Evolutionary conservation across 1,140 invertebrate species (phyloP).

Genomic region (Drosophila sucinea): DNA sequence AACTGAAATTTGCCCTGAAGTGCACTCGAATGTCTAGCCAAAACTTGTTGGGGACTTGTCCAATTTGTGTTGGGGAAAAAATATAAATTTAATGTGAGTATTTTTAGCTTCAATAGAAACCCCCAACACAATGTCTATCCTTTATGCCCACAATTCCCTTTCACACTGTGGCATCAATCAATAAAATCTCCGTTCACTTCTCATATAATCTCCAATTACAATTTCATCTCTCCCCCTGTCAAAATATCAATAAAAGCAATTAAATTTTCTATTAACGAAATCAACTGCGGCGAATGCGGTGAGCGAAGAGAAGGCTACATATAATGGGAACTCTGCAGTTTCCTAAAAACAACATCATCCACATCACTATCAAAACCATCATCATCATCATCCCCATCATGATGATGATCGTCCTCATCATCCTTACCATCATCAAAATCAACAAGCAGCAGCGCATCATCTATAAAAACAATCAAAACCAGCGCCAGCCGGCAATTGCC

Average conservation of each 20-base stretch:
- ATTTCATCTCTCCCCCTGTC: constrained; percentile 25
- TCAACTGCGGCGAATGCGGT: constrained; percentile 58
- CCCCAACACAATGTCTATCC: neutral
- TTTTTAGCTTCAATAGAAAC: neutral
- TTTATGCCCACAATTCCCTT: neutral
- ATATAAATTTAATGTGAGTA: too few species aligned
- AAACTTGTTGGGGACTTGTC: too few species aligned
- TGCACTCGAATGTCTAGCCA: too few species aligned
- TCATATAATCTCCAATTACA: constrained; percentile 47
- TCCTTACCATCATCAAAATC: constrained; percentile 52
- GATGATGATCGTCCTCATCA: constrained; percentile 24
- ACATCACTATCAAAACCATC: constrained; percentile 35
- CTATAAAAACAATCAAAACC: constrained; percentile 73
- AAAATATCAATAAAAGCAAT: constrained; percentile 75
- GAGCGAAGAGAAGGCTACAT: constrained; percentile 11
- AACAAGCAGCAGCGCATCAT: constrained; percentile 56
- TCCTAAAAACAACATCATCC: constrained; percentile 17
- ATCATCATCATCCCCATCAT: constrained; percentile 43
- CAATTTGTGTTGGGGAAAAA: too few species aligned
- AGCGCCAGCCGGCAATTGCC: constrained; percentile 56
- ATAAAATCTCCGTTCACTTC: constrained; percentile 31
- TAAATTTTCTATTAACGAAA: constrained; percentile 80
- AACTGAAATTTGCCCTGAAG: too few species aligned
- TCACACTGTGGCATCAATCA: constrained; percentile 26
- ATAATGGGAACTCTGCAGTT: constrained; percentile 4